phyloP scores from a whole-genome alignment of 2,113 vertebrate species.

The Tragelaphus buxtoni region DNA sequence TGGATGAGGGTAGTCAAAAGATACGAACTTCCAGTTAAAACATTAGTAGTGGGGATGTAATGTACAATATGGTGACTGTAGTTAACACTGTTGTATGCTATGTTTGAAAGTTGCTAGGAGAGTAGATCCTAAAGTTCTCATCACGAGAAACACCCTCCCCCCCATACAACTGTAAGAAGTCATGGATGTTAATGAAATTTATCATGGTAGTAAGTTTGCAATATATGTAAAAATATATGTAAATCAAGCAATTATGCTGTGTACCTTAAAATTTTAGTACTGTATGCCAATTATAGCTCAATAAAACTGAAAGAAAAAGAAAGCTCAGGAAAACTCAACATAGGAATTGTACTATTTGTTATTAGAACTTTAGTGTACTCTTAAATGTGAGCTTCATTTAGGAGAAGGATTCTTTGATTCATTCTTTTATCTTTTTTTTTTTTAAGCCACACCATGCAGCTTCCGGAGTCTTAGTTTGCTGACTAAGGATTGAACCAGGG shows the following conservation, averaged over 20 bases:
- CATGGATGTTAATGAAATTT: not conserved
- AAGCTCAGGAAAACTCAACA: not conserved
- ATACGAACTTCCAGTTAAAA: not conserved
- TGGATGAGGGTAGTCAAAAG: not conserved
- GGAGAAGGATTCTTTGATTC: not conserved
- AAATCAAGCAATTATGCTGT: not conserved
- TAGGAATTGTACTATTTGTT: not conserved
- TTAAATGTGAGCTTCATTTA: slow-evolving; percentile 14
- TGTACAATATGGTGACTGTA: not conserved
- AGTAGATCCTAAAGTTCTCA: not conserved
- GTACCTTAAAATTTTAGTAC: not conserved
- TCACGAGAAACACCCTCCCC: not conserved
- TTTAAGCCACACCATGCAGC: not conserved
- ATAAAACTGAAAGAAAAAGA: not conserved
- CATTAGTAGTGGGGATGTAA: not conserved
- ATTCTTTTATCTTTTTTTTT: not conserved
- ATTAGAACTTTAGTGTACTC: not conserved
- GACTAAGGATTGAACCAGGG: not conserved
- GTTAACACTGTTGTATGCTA: not conserved
- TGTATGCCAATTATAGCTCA: not conserved
- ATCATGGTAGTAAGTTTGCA: not conserved
- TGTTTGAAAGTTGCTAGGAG: not conserved
- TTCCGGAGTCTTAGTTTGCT: not conserved
- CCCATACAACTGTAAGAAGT: not conserved
- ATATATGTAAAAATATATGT: not conserved